These are phyloP conservation scores for Nemopilema nomurai DNA, from an alignment of 30 jellyfish, hydroid and myxozoan genomes.

Conservation along the genomic window DNA sequence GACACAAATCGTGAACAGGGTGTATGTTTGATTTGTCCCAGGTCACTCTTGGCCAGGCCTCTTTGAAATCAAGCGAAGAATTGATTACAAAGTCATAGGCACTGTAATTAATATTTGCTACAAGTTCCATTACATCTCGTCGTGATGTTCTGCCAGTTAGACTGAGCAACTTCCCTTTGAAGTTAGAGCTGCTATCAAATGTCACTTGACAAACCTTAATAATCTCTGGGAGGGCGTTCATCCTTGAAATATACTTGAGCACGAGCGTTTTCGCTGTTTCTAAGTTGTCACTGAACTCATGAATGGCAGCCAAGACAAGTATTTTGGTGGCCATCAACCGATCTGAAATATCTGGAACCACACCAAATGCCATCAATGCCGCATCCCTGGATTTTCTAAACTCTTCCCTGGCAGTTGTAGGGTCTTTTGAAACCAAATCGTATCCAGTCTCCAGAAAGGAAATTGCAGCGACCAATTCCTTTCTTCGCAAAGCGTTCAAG, in stretches of 20 bases:
- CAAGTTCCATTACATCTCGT: conserved; percentile 45
- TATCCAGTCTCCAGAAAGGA: conserved; percentile 87
- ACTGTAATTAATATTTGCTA: conserved; percentile 73
- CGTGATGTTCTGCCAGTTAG: conserved; percentile 77
- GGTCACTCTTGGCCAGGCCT: conserved; percentile 61
- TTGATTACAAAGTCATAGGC: conserved; percentile 61
- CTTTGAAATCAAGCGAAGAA: conserved; percentile 4
- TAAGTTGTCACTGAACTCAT: conserved; percentile 77
- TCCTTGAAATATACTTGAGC: conserved; percentile 70
- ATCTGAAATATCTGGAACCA: conserved; percentile 79
- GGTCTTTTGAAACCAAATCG: conserved; percentile 69
- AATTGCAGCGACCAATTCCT: conserved; percentile 88
- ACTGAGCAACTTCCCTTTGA: conserved; percentile 47
- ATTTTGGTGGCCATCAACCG: conserved; percentile 83
- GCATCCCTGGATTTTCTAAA: conserved; percentile 88
- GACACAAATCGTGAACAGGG: conserved; percentile 77
- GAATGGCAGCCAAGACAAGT: conserved; percentile 67
- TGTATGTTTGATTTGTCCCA: conserved; percentile 65
- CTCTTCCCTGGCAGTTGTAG: conserved; percentile 69
- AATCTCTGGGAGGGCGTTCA: conserved; percentile 93
- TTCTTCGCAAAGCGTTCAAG: conserved; percentile 83
- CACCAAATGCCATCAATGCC: conserved; percentile 96
- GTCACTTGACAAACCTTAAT: conserved; percentile 66
- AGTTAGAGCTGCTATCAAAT: conserved; percentile 44
- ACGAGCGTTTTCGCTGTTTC: conserved; percentile 81